Percentiles rank a stretch among this genome's conserved stretches.
These are phyloP conservation scores for Lasaia peninsularis DNA, from an alignment of 1,140 invertebrate species.

Conservation along the genomic window DNA sequence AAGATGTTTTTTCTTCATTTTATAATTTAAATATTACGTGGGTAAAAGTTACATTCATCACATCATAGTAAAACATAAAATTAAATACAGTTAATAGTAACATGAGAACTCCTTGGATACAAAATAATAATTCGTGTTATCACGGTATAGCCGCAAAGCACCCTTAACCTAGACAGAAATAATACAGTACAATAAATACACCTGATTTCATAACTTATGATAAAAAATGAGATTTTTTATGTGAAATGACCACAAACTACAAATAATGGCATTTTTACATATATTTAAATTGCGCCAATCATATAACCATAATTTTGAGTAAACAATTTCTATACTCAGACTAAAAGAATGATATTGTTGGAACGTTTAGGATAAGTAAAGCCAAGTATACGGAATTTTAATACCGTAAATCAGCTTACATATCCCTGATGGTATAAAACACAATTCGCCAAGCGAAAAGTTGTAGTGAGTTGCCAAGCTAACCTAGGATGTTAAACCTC, in stretches of 20 bases:
- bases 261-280: background rate
- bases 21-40: too few relatives aligned
- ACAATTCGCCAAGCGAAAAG: too few relatives aligned
- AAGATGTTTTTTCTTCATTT: too few relatives aligned
- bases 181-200: constrained; percentile 44
- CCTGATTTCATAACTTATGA: constrained; percentile 29
- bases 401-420: too few relatives aligned
- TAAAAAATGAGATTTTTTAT: constrained; percentile 34
- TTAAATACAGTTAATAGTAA: background rate
- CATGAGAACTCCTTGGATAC: background rate
- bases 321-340: background rate
- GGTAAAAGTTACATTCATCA: too few relatives aligned
- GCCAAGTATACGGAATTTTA: too few relatives aligned
- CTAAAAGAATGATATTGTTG: background rate
- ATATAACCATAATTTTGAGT: constrained; percentile 5
- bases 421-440: too few relatives aligned
- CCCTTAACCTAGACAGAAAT: constrained; percentile 29
- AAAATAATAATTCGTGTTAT: background rate
- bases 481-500: too few relatives aligned
- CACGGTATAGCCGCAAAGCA: constrained; percentile 30
- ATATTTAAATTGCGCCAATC: constrained; percentile 2
- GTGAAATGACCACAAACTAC: constrained; percentile 11
- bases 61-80: too few relatives aligned
- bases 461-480: too few relatives aligned
- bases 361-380: background rate